These are phyloP conservation scores for Drosophila parabipectinata DNA, from an alignment of 1,140 invertebrate genomes.

Conservation along the genomic window DNA sequence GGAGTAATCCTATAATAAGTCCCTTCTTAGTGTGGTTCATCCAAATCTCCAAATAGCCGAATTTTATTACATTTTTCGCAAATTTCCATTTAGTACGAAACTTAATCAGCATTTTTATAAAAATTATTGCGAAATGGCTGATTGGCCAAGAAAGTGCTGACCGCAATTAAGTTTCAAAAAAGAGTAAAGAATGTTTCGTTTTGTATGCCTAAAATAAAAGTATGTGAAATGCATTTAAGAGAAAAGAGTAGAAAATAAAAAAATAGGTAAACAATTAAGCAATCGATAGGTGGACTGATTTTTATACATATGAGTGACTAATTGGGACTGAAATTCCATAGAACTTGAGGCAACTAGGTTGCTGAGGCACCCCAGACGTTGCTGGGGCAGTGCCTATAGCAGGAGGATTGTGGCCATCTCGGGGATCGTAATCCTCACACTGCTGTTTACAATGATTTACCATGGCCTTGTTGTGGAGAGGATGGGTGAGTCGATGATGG, in stretches of 20 bases:
- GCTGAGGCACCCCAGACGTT: constrained; percentile 35
- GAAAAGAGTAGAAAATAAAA: background rate
- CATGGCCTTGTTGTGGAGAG: constrained; percentile 67
- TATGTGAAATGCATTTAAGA: constrained; percentile 2
- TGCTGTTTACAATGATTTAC: constrained; percentile 65
- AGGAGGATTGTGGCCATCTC: constrained; percentile 61
- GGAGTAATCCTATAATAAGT: too few relatives aligned
- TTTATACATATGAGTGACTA: background rate
- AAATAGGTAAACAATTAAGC: constrained; percentile 6
- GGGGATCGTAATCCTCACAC: constrained; percentile 42
- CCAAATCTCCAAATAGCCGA: background rate
- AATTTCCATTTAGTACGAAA: constrained; percentile 33
- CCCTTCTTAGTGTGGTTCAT: too few relatives aligned
- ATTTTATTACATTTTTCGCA: constrained; percentile 10
- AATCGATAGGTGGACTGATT: background rate
- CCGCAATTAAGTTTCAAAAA: constrained; percentile 29
- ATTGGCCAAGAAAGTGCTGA: constrained; percentile 49
- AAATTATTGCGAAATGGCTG: constrained; percentile 63
- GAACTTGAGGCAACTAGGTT: constrained; percentile 54
- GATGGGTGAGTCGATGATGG: constrained; percentile 50
- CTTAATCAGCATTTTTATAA: constrained; percentile 21
- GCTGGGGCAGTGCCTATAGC: constrained; percentile 26
- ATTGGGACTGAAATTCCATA: constrained; percentile 28
- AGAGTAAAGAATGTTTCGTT: constrained; percentile 9
- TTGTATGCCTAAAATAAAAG: constrained; percentile 16